These are phyloP conservation scores for Xiphorhynchus elegans DNA, from an alignment of 2,113 vertebrate species.

Conservation along the genomic window DNA sequence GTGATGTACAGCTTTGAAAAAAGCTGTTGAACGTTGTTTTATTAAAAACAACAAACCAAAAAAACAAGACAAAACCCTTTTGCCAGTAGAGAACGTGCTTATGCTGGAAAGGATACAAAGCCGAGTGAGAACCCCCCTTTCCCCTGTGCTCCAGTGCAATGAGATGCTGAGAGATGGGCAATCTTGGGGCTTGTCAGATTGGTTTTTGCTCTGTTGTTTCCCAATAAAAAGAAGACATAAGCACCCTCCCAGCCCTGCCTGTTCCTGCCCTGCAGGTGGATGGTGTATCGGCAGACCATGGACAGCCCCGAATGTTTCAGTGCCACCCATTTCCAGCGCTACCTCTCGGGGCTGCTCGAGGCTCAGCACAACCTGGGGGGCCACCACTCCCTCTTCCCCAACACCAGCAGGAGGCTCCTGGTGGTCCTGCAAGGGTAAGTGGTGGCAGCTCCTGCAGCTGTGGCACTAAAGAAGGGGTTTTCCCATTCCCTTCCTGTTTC, in stretches of 20 bases:
- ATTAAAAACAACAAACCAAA: neutral
- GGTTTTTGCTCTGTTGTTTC: neutral
- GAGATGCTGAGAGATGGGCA: neutral
- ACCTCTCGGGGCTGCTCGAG: slow-evolving; percentile 82
- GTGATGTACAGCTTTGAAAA: neutral
- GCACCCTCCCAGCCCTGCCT: too few relatives aligned
- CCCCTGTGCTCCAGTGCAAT: neutral
- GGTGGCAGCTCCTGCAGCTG: neutral
- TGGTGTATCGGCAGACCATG: slow-evolving; percentile 83
- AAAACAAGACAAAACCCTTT: neutral
- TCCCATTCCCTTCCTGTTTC: neutral
- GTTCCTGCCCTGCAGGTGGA: slow-evolving; percentile 77
- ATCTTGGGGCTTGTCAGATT: neutral
- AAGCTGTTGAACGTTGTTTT: neutral
- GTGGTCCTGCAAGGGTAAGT: slow-evolving; percentile 90
- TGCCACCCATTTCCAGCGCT: slow-evolving; percentile 87
- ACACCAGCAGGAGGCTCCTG: slow-evolving; percentile 80
- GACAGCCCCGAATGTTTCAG: slow-evolving; percentile 85
- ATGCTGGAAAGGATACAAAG: neutral
- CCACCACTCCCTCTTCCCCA: slow-evolving; percentile 23
- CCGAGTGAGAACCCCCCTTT: neutral
- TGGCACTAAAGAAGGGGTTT: neutral
- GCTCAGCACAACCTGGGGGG: slow-evolving; percentile 71
- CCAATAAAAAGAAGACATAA: neutral
- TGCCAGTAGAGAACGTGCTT: neutral